Evolutionary conservation across 1,140 invertebrate species (phyloP).

Genomic region (Schlechtendalia chinensis): DNA sequence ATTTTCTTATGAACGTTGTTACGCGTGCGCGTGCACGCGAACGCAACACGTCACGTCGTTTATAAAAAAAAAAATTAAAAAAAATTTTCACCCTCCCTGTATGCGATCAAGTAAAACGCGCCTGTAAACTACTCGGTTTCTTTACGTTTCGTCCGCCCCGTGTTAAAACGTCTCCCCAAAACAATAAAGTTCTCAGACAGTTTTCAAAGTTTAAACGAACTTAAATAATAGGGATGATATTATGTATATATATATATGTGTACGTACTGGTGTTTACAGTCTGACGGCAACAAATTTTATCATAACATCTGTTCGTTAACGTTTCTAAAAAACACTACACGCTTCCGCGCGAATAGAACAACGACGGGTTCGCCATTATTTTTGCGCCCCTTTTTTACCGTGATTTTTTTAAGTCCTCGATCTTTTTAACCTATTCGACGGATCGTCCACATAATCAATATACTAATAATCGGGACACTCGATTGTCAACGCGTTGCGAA

Average conservation of each 20-base stretch:
- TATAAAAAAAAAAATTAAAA: constrained; percentile 1
- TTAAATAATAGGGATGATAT: neutral
- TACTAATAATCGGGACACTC: neutral
- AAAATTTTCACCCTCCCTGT: neutral
- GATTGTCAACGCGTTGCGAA: no score
- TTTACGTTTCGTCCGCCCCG: neutral
- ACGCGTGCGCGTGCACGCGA: no score
- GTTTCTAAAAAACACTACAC: neutral
- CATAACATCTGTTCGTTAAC: constrained; percentile 25
- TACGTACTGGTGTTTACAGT: neutral
- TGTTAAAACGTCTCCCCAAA: neutral
- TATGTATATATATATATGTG: neutral
- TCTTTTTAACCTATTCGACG: no score
- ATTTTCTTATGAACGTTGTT: no score
- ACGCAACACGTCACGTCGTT: neutral
- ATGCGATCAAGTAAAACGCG: constrained; percentile 19
- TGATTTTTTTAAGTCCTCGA: neutral
- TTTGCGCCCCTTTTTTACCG: no score
- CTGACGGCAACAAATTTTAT: no score
- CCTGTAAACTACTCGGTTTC: neutral
- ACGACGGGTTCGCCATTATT: no score
- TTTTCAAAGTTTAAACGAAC: constrained; percentile 32
- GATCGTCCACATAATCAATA: no score
- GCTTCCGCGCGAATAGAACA: no score
- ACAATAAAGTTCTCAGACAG: constrained; percentile 25